Conservation (phyloP, 2,888 invertebrate genomes). For the Ommatoiulus sabulosus region DNA sequence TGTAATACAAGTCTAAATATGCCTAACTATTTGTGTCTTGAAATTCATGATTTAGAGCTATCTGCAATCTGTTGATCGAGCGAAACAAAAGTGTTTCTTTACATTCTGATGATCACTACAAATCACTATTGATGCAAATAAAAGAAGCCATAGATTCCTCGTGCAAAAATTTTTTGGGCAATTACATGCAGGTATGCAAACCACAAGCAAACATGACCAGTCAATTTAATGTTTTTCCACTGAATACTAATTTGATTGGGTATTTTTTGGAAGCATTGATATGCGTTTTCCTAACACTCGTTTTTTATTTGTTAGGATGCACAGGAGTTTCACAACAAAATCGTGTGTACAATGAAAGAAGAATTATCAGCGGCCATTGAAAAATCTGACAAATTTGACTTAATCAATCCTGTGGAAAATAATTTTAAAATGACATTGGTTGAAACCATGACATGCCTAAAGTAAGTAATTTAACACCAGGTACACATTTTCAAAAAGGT, state of each 20-base stretch:
- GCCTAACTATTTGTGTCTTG: not conserved
- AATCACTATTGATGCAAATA: not conserved
- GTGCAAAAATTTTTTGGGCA: not conserved
- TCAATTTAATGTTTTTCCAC: too few species aligned
- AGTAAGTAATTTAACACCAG: not conserved
- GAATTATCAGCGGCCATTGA: not conserved
- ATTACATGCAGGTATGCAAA: constrained; percentile 52
- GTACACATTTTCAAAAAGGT: not conserved
- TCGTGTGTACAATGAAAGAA: constrained; percentile 22
- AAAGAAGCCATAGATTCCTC: constrained; percentile 42
- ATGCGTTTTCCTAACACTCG: not conserved
- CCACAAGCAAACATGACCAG: not conserved
- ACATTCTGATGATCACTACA: not conserved
- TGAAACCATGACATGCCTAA: not conserved
- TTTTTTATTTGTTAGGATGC: constrained; percentile 29
- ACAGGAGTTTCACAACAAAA: constrained; percentile 37
- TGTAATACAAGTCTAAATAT: not conserved
- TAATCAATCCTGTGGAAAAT: not conserved
- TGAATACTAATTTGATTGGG: too few species aligned
- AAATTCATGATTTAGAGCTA: not conserved
- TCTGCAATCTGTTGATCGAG: not conserved
- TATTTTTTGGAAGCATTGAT: too few species aligned
- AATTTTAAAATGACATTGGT: constrained; percentile 29
- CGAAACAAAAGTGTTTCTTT: not conserved
- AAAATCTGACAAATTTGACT: not conserved